A percentile compares a stretch with the other conserved stretches of the same genome.
Conservation (phyloP, 37 sponge, comb jelly and placozoan species). For the Diacarnus erythraeanus region DNA sequence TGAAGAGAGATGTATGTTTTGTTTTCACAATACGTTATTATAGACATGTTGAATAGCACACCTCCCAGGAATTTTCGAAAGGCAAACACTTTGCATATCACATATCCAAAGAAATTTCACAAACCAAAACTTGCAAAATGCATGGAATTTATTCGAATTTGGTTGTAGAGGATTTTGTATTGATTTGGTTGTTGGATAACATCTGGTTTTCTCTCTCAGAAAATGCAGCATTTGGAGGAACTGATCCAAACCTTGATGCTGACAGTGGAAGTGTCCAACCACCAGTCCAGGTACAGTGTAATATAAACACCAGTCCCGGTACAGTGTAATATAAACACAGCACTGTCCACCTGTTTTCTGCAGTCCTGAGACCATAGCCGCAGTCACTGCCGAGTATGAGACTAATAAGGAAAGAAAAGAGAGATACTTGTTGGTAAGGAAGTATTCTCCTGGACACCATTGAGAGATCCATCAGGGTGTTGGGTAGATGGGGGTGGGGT, state of each 20-base stretch:
- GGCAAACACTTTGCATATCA: no score
- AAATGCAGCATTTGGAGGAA: slow-evolving; percentile 29
- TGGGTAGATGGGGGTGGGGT: no score
- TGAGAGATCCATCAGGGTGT: no score
- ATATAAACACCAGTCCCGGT: background rate
- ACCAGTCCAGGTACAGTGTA: slow-evolving; percentile 29
- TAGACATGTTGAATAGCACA: no score
- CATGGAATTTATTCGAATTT: no score
- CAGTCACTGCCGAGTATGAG: background rate
- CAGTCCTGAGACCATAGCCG: background rate
- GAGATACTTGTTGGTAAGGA: background rate
- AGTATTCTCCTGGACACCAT: no score
- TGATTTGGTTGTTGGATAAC: background rate
- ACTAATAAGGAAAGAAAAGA: background rate
- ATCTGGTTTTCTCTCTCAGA: background rate
- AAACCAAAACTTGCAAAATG: no score
- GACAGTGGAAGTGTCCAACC: background rate
- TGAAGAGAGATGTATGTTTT: slow-evolving; percentile 54
- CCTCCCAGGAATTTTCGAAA: no score
- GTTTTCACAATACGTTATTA: no score
- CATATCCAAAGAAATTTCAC: no score
- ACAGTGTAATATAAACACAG: no score
- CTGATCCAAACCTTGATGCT: slow-evolving; percentile 28
- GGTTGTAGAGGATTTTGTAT: no score
- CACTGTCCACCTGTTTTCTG: background rate